These are phyloP conservation scores for Tachystola acroxantha DNA, from an alignment of 2,888 invertebrate genomes.

Conservation along the genomic window DNA sequence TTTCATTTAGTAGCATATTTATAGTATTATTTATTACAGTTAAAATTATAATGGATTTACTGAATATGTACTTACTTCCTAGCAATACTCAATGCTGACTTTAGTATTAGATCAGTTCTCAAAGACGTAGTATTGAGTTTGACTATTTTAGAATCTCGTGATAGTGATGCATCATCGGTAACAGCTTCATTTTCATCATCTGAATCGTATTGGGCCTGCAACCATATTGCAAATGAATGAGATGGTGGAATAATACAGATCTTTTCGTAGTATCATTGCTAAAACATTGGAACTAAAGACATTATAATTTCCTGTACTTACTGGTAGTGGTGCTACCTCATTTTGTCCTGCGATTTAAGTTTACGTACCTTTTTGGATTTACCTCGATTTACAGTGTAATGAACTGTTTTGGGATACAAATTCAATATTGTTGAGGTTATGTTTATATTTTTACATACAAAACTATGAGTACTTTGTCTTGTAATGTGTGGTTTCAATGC, in stretches of 20 bases:
- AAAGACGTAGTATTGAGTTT: conserved; percentile 81
- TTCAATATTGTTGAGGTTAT: conserved; percentile 31
- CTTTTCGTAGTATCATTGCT: too few relatives aligned
- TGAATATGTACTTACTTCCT: conserved; percentile 85
- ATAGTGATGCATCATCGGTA: conserved; percentile 64
- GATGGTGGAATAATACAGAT: background rate
- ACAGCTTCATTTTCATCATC: conserved; percentile 70
- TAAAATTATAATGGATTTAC: too few relatives aligned
- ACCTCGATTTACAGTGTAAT: conserved; percentile 29
- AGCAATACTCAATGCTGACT: conserved; percentile 82
- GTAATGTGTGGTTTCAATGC: conserved; percentile 18
- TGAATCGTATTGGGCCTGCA: conserved; percentile 68
- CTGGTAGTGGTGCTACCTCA: too few relatives aligned
- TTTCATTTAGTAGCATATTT: too few relatives aligned
- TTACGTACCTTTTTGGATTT: conserved; percentile 58
- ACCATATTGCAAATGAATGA: too few relatives aligned
- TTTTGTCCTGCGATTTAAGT: too few relatives aligned
- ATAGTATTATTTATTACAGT: too few relatives aligned
- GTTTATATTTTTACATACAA: conserved; percentile 31
- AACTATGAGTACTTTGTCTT: conserved; percentile 20
- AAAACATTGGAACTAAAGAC: too few relatives aligned
- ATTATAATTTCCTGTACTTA: too few relatives aligned
- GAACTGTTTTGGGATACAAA: conserved; percentile 17
- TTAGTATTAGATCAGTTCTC: conserved; percentile 84
- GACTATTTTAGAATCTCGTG: conserved; percentile 81